Conservation (phyloP, 2,113 vertebrate species). For the Entosphenus tridentatus region DNA sequence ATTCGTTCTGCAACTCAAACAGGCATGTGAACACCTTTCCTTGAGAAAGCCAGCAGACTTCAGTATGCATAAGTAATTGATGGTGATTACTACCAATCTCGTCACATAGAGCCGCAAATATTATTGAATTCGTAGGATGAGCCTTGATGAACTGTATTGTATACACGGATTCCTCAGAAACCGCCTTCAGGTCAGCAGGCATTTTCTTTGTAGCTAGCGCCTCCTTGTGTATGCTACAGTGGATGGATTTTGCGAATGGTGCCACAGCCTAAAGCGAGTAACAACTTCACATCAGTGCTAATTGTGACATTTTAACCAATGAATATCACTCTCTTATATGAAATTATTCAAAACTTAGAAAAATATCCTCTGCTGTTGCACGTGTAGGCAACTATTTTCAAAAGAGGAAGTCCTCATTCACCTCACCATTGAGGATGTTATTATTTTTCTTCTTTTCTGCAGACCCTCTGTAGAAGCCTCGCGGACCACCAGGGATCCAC, state of each 20-base stretch:
- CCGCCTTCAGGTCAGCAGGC: slow-evolving; percentile 5
- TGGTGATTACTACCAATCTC: slow-evolving; percentile 9
- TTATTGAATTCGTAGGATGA: slow-evolving; percentile 4
- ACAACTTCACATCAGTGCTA: background rate
- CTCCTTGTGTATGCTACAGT: slow-evolving; percentile 9
- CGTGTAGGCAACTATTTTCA: background rate
- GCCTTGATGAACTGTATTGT: slow-evolving; percentile 6
- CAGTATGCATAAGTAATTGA: slow-evolving; percentile 8
- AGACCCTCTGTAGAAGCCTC: no score
- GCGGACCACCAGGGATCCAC: no score
- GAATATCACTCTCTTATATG: background rate
- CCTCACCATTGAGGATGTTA: background rate
- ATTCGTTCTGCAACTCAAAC: slow-evolving; percentile 9
- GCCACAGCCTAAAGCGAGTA: background rate
- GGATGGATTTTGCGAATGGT: background rate
- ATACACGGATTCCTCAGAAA: slow-evolving; percentile 9
- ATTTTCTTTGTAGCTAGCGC: slow-evolving; percentile 7
- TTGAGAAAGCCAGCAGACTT: slow-evolving; percentile 9
- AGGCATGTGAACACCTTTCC: slow-evolving; percentile 10
- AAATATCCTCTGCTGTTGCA: background rate
- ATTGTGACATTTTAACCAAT: background rate
- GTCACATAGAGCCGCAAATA: slow-evolving; percentile 8
- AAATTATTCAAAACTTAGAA: background rate
- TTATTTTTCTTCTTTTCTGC: no score
- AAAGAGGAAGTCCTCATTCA: background rate